phyloP scores from a whole-genome alignment of 2,797 vertebrate genomes.

The Pantherophis alleghaniensis region DNA sequence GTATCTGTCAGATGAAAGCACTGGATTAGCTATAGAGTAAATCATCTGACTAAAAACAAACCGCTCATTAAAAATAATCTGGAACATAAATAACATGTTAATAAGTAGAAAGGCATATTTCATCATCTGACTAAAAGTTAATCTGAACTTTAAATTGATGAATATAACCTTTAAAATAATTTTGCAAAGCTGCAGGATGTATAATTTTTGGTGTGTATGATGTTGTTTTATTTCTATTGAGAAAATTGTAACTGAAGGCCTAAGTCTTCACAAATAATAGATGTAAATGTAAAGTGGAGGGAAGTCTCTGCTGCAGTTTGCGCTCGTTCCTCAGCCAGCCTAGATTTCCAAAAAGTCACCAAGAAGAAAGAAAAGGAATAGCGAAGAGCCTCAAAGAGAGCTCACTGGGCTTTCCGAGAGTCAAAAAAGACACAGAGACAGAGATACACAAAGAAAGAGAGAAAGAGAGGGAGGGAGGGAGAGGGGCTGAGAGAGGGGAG shows the following conservation, averaged over 20 bases:
- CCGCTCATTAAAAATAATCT: background rate
- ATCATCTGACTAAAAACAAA: background rate
- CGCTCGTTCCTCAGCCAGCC: too few species aligned
- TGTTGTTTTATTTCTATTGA: background rate
- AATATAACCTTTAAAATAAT: background rate
- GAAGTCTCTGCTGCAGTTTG: too few species aligned
- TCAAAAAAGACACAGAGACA: too few species aligned
- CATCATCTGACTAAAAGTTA: background rate
- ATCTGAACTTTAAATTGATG: background rate
- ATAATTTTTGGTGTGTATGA: background rate
- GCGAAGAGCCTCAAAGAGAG: too few species aligned
- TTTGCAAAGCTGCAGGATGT: background rate
- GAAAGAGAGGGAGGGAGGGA: too few species aligned
- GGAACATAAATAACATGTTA: background rate
- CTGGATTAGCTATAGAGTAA: slow-evolving; percentile 2
- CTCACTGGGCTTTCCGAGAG: too few species aligned
- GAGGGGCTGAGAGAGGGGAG: too few species aligned
- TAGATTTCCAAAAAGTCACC: too few species aligned
- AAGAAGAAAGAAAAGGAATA: too few species aligned
- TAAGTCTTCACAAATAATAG: background rate
- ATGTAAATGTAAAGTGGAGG: background rate
- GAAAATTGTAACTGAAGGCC: background rate
- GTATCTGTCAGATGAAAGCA: slow-evolving; percentile 2
- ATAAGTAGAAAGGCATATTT: background rate
- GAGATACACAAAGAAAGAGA: too few species aligned